Evolutionary conservation across 2,888 invertebrate genomes (phyloP).

Genomic region (Thera britannica): DNA sequence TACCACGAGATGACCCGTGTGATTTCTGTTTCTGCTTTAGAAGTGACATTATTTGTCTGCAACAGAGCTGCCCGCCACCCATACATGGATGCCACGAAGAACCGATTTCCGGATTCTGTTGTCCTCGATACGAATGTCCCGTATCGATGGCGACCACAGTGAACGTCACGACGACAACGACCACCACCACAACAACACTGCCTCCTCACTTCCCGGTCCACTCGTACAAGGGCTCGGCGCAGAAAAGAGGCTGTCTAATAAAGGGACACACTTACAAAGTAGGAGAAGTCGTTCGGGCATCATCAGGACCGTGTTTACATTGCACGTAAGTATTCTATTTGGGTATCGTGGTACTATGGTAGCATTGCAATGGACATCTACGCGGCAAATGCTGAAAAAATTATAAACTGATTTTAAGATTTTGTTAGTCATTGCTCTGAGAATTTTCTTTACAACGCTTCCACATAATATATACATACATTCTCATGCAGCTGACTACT

Average conservation of each 20-base stretch:
- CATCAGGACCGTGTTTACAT: constrained; percentile 96
- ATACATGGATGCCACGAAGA: constrained; percentile 96
- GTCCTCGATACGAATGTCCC: constrained; percentile 96
- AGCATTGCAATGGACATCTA: too few relatives aligned
- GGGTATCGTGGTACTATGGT: too few relatives aligned
- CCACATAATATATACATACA: too few relatives aligned
- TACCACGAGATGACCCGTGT: constrained; percentile 96
- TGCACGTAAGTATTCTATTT: constrained; percentile 91
- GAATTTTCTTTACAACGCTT: too few relatives aligned
- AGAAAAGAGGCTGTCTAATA: constrained; percentile 93
- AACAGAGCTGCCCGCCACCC: constrained; percentile 97
- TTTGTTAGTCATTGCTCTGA: too few relatives aligned
- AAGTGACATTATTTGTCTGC: constrained; percentile 97
- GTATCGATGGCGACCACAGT: constrained; percentile 93
- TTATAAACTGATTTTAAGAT: too few relatives aligned
- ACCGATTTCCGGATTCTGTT: constrained; percentile 96
- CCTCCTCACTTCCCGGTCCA: constrained; percentile 93
- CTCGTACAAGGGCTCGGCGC: constrained; percentile 90
- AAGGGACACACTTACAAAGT: constrained; percentile 93
- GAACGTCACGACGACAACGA: constrained; percentile 94
- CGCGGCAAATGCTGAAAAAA: too few relatives aligned
- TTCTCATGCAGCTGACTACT: too few relatives aligned
- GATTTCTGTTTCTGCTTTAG: constrained; percentile 99
- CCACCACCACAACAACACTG: constrained; percentile 93
- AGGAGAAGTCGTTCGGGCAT: constrained; percentile 92